Base-by-base conservation (phyloP, 2,797 vertebrate genomes). In the Silurus aristotelis region DNA sequence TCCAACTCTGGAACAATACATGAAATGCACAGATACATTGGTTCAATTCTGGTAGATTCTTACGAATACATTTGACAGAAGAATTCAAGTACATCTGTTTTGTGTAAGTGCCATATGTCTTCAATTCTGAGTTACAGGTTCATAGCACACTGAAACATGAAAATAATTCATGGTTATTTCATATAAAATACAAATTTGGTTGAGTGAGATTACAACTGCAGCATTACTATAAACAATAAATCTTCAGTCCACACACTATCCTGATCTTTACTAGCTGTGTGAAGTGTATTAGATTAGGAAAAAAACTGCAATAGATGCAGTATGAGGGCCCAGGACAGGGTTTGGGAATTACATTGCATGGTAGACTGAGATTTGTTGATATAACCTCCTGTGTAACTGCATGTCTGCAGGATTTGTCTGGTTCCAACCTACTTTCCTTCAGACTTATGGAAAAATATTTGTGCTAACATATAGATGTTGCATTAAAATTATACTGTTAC, bases 401-500 rank as follows among this genome's bases (percentile, higher is more conserved):
- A n/a, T 55, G 71, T 73, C 71, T 72, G 46, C 20, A n/a, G 12
- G 71, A 12, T 52, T 43, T 78, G 76, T 61, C 76, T 78, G 31
- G 56, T 56, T 78, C 17, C 56, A 61, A 63, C 2, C 6, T 22
- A 43, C 58, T 78, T 43, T 2, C 58, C 31, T 79, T 63, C 7
- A 64, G 55, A 60, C 75, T 43, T 31, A 46, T 63, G 66, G 76
- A 63, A 81, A 75, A 81, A 75, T 75, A 81, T 81, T 81, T 81
- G 60, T 73, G 14, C 46, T 64, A 64, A 31, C 48, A 48, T 38
- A 72, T 19, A 17, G 38, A 80, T 46, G 7, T 38, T 25, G 1
- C 25, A 73, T 66, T 66, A 56, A 66, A 73, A 66, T 75, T 56
- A 25, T 71, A 70, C 17, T 31, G 46, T 22, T 7, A 58, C n/a